Evolutionary conservation across 2,888 invertebrate species (phyloP).

Genomic region (Pollenia amentaria): DNA sequence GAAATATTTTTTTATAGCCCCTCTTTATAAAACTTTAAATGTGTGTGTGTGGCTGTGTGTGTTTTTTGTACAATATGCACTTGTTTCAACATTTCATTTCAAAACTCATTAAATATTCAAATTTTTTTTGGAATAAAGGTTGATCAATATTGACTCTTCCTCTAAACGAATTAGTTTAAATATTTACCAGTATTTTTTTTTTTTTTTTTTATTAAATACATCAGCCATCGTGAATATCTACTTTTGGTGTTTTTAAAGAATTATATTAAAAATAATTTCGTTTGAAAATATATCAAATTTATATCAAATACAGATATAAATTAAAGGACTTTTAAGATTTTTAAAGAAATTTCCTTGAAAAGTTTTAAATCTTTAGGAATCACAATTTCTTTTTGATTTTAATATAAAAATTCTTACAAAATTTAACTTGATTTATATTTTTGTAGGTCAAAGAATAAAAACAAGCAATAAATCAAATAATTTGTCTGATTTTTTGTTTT

Average conservation of each 20-base stretch:
- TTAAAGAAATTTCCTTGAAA: no score
- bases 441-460: constrained; percentile 40
- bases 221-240: neutral
- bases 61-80: constrained; percentile 41
- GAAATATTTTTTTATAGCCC: constrained; percentile 62
- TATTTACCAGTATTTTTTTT: neutral
- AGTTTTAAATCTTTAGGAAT: no score
- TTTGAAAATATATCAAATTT: no score
- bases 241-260: neutral
- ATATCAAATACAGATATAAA: no score
- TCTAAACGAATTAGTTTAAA: neutral
- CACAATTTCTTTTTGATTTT: neutral
- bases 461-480: constrained; percentile 68
- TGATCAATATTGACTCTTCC: neutral
- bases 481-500: constrained; percentile 55
- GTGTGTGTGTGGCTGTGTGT: neutral
- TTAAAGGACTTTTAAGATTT: no score
- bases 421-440: neutral
- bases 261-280: neutral
- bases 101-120: constrained; percentile 61
- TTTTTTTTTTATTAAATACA: neutral
- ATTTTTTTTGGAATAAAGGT: constrained; percentile 6
- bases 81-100: constrained; percentile 58
- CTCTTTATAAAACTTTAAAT: neutral
- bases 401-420: no score